phyloP scores from a whole-genome alignment of 2,797 vertebrate species.

The Cossypha polioptera region DNA sequence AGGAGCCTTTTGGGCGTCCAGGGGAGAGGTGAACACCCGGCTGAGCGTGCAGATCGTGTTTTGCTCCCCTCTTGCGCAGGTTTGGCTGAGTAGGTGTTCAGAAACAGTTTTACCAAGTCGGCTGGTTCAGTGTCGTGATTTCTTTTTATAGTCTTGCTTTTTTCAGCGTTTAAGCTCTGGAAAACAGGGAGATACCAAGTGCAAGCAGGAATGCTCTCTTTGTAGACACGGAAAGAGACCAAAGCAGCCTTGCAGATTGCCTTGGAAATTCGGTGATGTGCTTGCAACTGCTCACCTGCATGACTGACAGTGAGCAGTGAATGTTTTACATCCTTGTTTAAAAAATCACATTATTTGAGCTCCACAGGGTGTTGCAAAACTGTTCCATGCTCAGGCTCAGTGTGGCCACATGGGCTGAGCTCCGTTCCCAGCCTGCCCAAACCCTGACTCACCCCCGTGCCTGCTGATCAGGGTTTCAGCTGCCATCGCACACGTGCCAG shows the following conservation, averaged over 20 bases:
- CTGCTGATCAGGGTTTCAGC: background rate
- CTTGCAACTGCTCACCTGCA: background rate
- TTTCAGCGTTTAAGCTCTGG: background rate
- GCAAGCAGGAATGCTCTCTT: constrained; percentile 12
- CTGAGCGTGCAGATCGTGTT: background rate
- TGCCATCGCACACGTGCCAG: background rate
- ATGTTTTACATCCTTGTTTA: background rate
- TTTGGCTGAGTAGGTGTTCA: constrained; percentile 15
- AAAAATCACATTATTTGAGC: background rate
- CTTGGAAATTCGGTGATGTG: background rate
- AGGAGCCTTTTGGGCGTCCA: background rate
- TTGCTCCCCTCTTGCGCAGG: background rate
- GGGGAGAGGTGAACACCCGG: background rate
- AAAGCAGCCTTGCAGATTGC: background rate
- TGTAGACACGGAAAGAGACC: background rate
- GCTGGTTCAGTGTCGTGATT: constrained; percentile 24
- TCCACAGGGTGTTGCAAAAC: background rate
- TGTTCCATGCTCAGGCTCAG: background rate
- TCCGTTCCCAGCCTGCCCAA: background rate
- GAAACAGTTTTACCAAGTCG: background rate
- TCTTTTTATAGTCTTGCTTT: constrained; percentile 42
- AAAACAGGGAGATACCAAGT: background rate
- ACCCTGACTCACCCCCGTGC: background rate
- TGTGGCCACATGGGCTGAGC: background rate
- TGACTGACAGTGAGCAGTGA: background rate